phyloP scores from a whole-genome alignment of 1,140 invertebrate genomes.

The Harlomillsia oculata region DNA sequence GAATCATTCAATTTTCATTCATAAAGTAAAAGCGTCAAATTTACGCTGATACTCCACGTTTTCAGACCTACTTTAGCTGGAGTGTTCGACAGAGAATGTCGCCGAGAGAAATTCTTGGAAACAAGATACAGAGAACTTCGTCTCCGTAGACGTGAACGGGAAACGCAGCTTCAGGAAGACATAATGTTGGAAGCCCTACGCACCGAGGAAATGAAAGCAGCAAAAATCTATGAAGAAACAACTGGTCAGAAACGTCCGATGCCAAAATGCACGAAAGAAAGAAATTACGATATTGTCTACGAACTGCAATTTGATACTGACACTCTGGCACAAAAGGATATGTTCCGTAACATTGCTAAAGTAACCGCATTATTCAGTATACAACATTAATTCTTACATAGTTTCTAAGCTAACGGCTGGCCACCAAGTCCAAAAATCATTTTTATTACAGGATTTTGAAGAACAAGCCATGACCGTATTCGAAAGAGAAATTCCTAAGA shows the following conservation, averaged over 20 bases:
- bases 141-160: constrained; percentile 45
- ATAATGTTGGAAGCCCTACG: constrained; percentile 33
- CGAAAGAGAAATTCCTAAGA: no score
- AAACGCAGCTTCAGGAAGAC: constrained; percentile 24
- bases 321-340: constrained; percentile 21
- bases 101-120: constrained; percentile 84
- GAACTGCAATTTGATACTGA: constrained; percentile 12
- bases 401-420: no score
- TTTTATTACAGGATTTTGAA: no score
- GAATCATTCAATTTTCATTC: not conserved
- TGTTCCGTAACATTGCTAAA: constrained; percentile 7
- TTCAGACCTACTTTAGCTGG: constrained; percentile 38
- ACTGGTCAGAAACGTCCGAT: constrained; percentile 5
- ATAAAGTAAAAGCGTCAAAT: not conserved
- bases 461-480: no score
- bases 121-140: constrained; percentile 68
- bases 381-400: no score
- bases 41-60: not conserved
- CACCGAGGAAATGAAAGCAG: constrained; percentile 4
- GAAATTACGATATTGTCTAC: constrained; percentile 16
- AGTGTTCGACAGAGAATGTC: constrained; percentile 77
- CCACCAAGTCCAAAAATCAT: no score
- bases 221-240: constrained; percentile 8
- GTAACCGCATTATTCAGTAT: not conserved
- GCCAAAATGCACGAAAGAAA: constrained; percentile 7